Evolutionary conservation across 2,797 vertebrate species (phyloP), one percentile per base, ranked within the genome.

Genomic region (Telmatherina bonti): DNA sequence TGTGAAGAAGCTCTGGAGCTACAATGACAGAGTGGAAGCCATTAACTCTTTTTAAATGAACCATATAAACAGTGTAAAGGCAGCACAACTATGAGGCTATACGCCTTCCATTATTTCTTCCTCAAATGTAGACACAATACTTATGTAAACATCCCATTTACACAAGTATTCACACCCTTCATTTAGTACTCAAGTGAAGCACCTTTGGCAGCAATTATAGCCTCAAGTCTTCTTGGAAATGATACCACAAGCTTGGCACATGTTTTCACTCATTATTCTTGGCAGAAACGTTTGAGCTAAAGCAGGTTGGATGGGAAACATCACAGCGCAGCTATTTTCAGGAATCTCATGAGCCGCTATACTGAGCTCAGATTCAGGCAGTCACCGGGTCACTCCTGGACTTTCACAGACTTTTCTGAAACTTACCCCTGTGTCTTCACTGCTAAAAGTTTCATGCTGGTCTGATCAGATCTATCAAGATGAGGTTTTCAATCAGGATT

Each of bases 1-100:
- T 62, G 78, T 86, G 60, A 78, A 82, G 73, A 53, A 69, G 80
- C 76, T 43, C 29, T 27, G 12, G 43, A 60, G 70, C 49, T 73
- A 70, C 79, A 91, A 74, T 36, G 84, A 67, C 38, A 70, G 65
- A 47, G 60, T 13, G 41, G 57, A 62, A 71, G 66, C 4, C 30
- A 80, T 77, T 81, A 75, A 81, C 62, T 13, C 47, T 31, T 30
- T 70, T 67, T 51, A 62, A 71, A 67, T 15, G 1, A 76, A 58
- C 35, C 11, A 36, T 31, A 53, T 24, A 72, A 70, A 60, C 27
- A 7, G 36, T 22, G 5, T 30, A 33, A 69, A 63, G 31, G 30
- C 38, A 57, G 27, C 31, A 54, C 27, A 65, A 36, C 52, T 36
- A 22, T 26, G 18, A 62, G 24, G 43, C 52, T 49, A 22, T 30